Evolutionary conservation across 1,140 invertebrate species (phyloP), one percentile per base, ranked within the genome.

Genomic region (Lysiphlebus fabarum): DNA sequence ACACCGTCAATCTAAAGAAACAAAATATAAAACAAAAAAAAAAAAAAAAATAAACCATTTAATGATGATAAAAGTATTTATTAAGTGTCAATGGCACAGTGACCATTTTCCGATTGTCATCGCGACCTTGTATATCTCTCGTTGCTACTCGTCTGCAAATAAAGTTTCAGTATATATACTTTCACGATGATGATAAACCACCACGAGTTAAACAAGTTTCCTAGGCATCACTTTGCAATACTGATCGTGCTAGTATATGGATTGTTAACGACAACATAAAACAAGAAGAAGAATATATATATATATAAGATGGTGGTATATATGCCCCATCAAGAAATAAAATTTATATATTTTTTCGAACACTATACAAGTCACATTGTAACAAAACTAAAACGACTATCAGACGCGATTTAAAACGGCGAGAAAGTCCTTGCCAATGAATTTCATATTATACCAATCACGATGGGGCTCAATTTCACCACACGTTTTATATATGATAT

Each of bases 381-480:
- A 51, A 51, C 36, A 51, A 51, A 4, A n/a, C 38, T 37, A 37
- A 40, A 51, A 14, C 36, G 41, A 40, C 57, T 53, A 58, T 49
- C 57, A 42, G 17, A 26, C 17, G 17, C 17, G 17, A 26, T 26
- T 26, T 26, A 26, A 44, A 58, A 43, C 33, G 33, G 40, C 49
- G 57, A 58, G 57, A 58, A 58, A 58, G 57, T 58, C 57, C 50
- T 58, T 50, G 36, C 34, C 12, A 48, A 5, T 56, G 12, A 37
- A 7, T 51, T 41, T 53, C 10, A 36, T 40, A 53, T 33, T 12
- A 26, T 41, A 47, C 9, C 17, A 26, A 2, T 26, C 17, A 26
- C 17, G 17, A 26, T 47, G 41, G 14, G 41, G 40, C 37, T 17
- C 41, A 26, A 42, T 55, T 55, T 55, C 53, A 55, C 53, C 41